Percentiles rank a stretch among this genome's conserved stretches.
Evolutionary conservation across 1,140 invertebrate genomes (phyloP).

Genomic region (Alviniconcha marisindica): DNA sequence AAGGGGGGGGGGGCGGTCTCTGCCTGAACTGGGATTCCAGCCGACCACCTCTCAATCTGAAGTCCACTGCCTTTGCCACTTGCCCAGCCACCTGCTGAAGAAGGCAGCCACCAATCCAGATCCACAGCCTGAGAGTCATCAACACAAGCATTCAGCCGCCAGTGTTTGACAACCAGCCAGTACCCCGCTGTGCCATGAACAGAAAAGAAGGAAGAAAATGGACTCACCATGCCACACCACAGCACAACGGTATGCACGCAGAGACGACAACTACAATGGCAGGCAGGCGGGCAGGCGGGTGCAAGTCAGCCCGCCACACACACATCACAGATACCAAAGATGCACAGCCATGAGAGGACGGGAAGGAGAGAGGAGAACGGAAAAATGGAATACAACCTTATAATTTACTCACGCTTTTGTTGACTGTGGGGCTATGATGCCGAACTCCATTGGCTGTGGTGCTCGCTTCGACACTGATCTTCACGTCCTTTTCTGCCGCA

Average conservation of each 20-base stretch:
- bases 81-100: no score
- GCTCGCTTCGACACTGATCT: conserved; percentile 91
- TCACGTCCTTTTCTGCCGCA: conserved; percentile 87
- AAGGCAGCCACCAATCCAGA: no score
- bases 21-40: no score
- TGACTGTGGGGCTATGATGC: conserved; percentile 83
- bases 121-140: no score
- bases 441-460: conserved; percentile 90
- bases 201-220: no score
- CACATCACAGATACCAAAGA: conserved; percentile 10
- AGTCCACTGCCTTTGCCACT: no score
- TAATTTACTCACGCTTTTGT: conserved; percentile 64
- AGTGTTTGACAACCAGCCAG: no score
- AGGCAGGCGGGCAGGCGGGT: background rate
- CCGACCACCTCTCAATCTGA: no score
- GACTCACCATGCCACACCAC: conserved; percentile 2
- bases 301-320: background rate
- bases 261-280: conserved; percentile 23
- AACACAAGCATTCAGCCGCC: no score
- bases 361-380: conserved; percentile 6
- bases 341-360: background rate
- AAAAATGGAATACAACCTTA: conserved; percentile 47
- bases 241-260: conserved; percentile 29
- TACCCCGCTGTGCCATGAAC: no score
- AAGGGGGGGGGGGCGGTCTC: no score